Evolutionary conservation across 2,888 invertebrate species (phyloP).

Genomic region (Chloroclysta siterata): DNA sequence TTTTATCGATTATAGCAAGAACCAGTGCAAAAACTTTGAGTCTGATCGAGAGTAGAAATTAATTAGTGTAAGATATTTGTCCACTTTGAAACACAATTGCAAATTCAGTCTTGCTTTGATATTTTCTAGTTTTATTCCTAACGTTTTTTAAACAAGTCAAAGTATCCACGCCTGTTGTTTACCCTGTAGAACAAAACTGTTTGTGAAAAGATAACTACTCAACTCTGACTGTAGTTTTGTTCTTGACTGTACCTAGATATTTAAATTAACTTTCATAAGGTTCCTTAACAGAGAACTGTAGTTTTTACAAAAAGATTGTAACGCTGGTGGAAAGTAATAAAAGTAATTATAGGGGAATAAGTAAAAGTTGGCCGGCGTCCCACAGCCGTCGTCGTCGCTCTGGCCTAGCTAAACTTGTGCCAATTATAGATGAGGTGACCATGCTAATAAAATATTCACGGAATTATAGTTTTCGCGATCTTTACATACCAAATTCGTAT

Average conservation of each 20-base stretch:
- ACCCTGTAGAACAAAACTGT: too few relatives aligned
- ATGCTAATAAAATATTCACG: constrained; percentile 38
- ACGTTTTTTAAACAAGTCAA: too few relatives aligned
- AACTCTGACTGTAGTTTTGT: too few relatives aligned
- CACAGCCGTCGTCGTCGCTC: constrained; percentile 64
- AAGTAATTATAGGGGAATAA: constrained; percentile 75
- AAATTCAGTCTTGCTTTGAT: too few relatives aligned
- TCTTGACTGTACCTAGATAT: background rate
- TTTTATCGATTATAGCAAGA: constrained; percentile 27
- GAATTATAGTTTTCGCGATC: background rate
- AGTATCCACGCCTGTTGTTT: too few relatives aligned
- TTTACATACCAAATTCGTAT: background rate
- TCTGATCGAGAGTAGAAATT: background rate
- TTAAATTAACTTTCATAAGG: constrained; percentile 8
- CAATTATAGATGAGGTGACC: constrained; percentile 70
- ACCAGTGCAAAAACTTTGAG: background rate
- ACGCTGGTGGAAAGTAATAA: constrained; percentile 61
- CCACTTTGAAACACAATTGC: too few relatives aligned
- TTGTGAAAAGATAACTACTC: too few relatives aligned
- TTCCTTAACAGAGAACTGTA: constrained; percentile 14
- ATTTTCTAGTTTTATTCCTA: too few relatives aligned
- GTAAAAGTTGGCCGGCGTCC: constrained; percentile 73
- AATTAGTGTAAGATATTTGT: too few relatives aligned
- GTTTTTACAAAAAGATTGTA: constrained; percentile 50
- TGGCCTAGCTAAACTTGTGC: constrained; percentile 70